Percentiles rank a stretch among this genome's conserved stretches.
These are phyloP conservation scores for Salpingus planirostris DNA, from an alignment of 2,888 invertebrate genomes.

Conservation along the genomic window DNA sequence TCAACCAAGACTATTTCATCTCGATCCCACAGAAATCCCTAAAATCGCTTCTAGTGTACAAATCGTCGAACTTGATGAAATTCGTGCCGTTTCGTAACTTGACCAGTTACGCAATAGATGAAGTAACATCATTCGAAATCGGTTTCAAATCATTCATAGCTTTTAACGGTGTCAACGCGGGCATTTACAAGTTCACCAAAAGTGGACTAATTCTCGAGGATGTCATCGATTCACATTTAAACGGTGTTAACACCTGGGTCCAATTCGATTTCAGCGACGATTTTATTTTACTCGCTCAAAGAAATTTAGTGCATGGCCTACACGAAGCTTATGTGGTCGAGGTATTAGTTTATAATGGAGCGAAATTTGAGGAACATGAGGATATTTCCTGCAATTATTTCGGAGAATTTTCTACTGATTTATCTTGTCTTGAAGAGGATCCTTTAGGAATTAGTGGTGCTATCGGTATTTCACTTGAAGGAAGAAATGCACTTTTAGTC, in stretches of 20 bases:
- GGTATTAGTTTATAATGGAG: conserved; percentile 32
- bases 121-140: conserved; percentile 33
- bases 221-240: conserved; percentile 27
- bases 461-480: conserved; percentile 25
- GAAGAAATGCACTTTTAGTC: conserved; percentile 30
- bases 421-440: conserved; percentile 30
- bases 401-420: conserved; percentile 26
- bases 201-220: conserved; percentile 21
- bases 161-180: conserved; percentile 31
- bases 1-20: conserved; percentile 25
- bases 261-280: conserved; percentile 34
- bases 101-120: conserved; percentile 22
- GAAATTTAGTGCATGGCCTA: conserved; percentile 26
- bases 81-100: conserved; percentile 27
- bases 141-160: conserved; percentile 36
- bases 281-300: conserved; percentile 41
- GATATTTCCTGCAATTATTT: conserved; percentile 34
- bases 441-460: conserved; percentile 28
- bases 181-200: conserved; percentile 31
- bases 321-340: conserved; percentile 30
- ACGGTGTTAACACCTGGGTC: conserved; percentile 32
- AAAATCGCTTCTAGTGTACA: conserved; percentile 26
- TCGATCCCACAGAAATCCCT: conserved; percentile 29
- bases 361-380: conserved; percentile 34
- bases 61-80: conserved; percentile 20